These are phyloP conservation scores for Byasa hedistus DNA, from an alignment of 2,888 invertebrate species.

Conservation along the genomic window DNA sequence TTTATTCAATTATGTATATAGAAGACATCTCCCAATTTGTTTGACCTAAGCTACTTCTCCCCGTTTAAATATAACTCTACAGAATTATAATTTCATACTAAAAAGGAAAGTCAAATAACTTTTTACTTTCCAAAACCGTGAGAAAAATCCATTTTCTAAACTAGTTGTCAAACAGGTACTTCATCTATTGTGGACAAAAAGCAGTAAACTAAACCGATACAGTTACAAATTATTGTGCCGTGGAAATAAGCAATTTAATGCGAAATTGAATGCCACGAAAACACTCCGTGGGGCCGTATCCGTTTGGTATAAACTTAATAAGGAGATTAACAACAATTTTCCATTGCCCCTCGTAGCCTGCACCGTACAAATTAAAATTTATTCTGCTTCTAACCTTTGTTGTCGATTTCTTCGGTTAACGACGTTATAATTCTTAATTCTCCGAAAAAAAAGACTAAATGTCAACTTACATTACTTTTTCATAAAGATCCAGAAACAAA, in stretches of 20 bases:
- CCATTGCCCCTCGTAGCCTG: constrained; percentile 56
- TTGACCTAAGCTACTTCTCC: constrained; percentile 30
- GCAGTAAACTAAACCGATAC: constrained; percentile 64
- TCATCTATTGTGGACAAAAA: constrained; percentile 53
- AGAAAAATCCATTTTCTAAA: constrained; percentile 58
- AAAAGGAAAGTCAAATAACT: constrained; percentile 64
- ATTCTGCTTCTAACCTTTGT: constrained; percentile 50
- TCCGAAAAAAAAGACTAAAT: background rate
- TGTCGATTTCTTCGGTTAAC: constrained; percentile 38
- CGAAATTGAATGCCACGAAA: constrained; percentile 72
- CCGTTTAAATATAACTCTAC: constrained; percentile 31
- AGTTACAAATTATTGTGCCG: constrained; percentile 77
- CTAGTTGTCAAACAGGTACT: constrained; percentile 34
- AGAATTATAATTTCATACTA: constrained; percentile 43
- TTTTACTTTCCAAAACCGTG: constrained; percentile 69
- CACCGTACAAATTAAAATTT: constrained; percentile 70
- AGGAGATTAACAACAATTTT: constrained; percentile 68
- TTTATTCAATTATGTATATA: background rate
- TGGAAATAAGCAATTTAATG: constrained; percentile 76
- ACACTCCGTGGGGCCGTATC: constrained; percentile 64
- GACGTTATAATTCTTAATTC: background rate
- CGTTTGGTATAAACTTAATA: constrained; percentile 78
- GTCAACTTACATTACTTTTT: background rate
- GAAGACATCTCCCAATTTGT: background rate
- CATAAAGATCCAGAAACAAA: background rate